phyloP scores from a whole-genome alignment of 1,140 invertebrate species.

The Globodera rostochiensis region DNA sequence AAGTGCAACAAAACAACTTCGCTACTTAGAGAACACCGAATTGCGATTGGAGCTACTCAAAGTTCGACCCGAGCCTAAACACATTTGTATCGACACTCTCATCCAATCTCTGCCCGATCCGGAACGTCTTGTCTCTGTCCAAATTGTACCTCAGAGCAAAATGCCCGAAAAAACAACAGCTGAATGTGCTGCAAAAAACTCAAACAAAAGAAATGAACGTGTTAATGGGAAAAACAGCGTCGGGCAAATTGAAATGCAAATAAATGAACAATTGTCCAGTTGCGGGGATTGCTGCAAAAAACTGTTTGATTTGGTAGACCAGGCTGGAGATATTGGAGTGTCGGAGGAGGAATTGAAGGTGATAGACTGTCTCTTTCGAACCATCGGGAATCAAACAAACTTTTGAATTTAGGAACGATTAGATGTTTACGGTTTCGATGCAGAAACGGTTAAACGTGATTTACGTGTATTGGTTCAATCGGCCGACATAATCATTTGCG shows the following conservation, averaged over 20 bases:
- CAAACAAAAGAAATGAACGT: background rate
- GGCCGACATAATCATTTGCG: conserved; percentile 30
- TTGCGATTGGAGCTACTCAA: conserved; percentile 21
- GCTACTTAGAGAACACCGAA: conserved; percentile 30
- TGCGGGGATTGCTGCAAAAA: background rate
- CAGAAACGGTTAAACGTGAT: conserved; percentile 4
- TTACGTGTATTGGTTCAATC: conserved; percentile 3
- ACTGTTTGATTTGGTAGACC: conserved; percentile 12
- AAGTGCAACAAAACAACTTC: conserved; percentile 38
- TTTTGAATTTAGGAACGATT: conserved; percentile 16
- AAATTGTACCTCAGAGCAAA: conserved; percentile 8
- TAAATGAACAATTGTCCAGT: background rate
- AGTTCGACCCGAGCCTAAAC: conserved; percentile 18
- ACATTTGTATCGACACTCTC: conserved; percentile 1
- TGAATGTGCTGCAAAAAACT: background rate
- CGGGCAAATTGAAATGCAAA: no score
- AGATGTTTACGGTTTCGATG: conserved; percentile 7
- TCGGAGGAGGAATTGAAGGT: conserved; percentile 18
- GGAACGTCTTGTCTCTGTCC: background rate
- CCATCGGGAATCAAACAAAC: background rate
- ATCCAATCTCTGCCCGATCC: conserved; percentile 17
- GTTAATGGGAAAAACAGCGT: background rate
- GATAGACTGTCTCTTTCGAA: background rate
- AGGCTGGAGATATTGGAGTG: conserved; percentile 10
- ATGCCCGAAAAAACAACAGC: background rate